Conservation (phyloP, 1,140 invertebrate genomes). For the Trachymyrmex septentrionalis region DNA sequence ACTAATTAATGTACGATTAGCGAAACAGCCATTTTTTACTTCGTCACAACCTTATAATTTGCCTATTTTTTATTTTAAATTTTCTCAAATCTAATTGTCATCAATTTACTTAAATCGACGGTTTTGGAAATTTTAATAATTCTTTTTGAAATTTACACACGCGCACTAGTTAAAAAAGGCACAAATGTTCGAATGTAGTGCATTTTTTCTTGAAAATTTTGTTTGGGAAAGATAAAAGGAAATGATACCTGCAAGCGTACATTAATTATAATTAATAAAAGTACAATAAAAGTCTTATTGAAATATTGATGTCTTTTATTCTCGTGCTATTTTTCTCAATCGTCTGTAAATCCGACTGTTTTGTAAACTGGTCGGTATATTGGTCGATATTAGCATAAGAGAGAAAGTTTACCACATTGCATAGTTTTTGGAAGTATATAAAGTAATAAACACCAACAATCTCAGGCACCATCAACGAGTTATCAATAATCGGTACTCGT, state of each 20-base stretch:
- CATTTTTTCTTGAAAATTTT: neutral
- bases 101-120: neutral
- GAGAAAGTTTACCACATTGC: conserved; percentile 15
- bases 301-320: conserved; percentile 47
- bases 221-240: neutral
- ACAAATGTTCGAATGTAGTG: neutral
- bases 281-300: conserved; percentile 27
- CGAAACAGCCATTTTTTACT: too few relatives aligned
- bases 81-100: too few relatives aligned
- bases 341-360: conserved; percentile 1
- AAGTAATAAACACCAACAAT: conserved; percentile 39
- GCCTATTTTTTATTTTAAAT: too few relatives aligned
- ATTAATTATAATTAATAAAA: neutral
- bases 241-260: neutral
- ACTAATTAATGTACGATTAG: too few relatives aligned
- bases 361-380: neutral
- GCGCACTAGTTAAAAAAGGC: neutral
- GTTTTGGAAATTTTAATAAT: neutral
- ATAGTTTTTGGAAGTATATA: conserved; percentile 50
- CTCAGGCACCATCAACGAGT: conserved; percentile 38
- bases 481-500: conserved; percentile 32
- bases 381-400: conserved; percentile 27
- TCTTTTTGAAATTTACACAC: neutral
- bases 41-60: too few relatives aligned
- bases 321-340: conserved; percentile 17